These are phyloP conservation scores for Dasypus novemcinctus DNA, from an alignment of 2,113 vertebrate species.

Conservation along the genomic window DNA sequence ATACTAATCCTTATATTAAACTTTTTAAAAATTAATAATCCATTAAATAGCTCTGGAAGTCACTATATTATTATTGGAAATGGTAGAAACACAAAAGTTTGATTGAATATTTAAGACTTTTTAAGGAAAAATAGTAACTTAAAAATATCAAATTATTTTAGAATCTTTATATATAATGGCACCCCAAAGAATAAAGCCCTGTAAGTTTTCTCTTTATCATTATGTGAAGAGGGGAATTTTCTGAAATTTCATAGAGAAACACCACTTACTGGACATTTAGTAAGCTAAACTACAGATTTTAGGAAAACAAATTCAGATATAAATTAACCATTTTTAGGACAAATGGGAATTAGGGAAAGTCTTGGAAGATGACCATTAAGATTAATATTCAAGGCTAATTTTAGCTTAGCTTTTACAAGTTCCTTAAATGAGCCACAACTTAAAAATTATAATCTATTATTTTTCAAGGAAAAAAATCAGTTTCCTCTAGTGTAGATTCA, in stretches of 20 bases:
- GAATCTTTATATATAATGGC: not conserved
- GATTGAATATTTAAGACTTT: not conserved
- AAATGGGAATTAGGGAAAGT: not conserved
- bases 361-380: not conserved
- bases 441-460: not conserved
- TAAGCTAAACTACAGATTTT: not conserved
- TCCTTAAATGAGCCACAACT: not conserved
- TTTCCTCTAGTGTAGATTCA: constrained; percentile 2
- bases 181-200: not conserved
- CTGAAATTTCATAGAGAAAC: not conserved
- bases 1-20: constrained; percentile 13
- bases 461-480: not conserved
- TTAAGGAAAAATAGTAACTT: not conserved
- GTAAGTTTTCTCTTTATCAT: not conserved
- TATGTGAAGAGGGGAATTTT: not conserved
- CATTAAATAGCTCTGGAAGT: not conserved
- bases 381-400: not conserved
- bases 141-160: not conserved
- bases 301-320: not conserved
- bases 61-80: not conserved
- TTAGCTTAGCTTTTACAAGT: not conserved
- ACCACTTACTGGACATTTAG: not conserved
- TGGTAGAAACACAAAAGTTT: not conserved
- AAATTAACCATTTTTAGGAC: not conserved
- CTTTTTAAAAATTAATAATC: not conserved